These are phyloP conservation scores for Varecia variegata DNA, from an alignment of 2,797 vertebrate genomes.

Conservation along the genomic window DNA sequence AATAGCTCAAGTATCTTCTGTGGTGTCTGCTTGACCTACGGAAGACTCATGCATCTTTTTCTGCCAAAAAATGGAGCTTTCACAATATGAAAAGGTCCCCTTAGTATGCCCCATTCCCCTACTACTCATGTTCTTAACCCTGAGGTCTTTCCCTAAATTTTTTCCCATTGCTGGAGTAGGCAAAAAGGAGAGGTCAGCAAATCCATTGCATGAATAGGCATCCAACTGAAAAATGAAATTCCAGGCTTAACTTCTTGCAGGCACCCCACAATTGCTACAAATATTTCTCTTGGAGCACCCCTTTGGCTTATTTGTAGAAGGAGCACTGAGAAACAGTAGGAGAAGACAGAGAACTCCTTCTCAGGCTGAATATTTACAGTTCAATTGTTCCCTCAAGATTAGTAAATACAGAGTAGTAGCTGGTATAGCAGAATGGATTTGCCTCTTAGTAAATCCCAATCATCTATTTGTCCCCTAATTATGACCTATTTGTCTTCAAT, in stretches of 20 bases:
- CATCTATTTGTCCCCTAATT: neutral
- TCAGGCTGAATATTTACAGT: neutral
- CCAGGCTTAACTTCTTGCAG: neutral
- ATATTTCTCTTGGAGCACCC: neutral
- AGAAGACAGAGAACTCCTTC: neutral
- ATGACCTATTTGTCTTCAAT: neutral
- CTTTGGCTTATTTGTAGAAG: neutral
- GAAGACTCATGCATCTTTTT: neutral
- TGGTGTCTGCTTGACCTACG: neutral
- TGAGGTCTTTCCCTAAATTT: neutral
- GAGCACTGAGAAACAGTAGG: neutral
- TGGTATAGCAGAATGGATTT: neutral
- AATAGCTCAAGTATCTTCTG: neutral
- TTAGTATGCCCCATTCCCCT: neutral
- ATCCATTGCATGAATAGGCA: neutral
- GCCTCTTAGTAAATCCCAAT: neutral
- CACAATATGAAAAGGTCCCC: no score
- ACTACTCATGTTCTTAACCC: neutral
- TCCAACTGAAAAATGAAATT: slow-evolving; percentile 31
- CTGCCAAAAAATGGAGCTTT: neutral
- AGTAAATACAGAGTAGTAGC: neutral
- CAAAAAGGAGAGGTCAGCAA: neutral
- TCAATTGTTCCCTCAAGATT: neutral
- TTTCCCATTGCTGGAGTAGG: neutral
- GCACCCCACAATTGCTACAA: neutral